Percentiles rank a stretch among this genome's conserved stretches.
Conservation (phyloP, 2,888 invertebrate species). For the Hypena proboscidalis region DNA sequence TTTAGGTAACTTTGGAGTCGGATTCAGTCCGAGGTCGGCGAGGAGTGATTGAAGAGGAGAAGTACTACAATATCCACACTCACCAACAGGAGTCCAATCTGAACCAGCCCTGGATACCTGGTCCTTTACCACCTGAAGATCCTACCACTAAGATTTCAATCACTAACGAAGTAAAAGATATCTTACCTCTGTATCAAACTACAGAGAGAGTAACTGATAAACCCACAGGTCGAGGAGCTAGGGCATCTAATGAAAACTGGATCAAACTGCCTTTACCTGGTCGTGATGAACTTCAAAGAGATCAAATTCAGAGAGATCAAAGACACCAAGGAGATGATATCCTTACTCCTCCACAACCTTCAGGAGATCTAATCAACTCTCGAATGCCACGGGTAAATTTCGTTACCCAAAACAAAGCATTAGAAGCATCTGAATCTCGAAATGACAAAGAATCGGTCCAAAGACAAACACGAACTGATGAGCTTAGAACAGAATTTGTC, state of each 20-base stretch:
- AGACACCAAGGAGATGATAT: constrained; percentile 64
- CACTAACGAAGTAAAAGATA: constrained; percentile 66
- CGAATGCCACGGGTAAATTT: constrained; percentile 88
- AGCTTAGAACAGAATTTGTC: constrained; percentile 77
- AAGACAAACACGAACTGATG: constrained; percentile 70
- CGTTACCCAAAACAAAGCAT: constrained; percentile 86
- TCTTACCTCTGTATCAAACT: constrained; percentile 64
- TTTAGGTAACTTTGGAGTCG: constrained; percentile 58
- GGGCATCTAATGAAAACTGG: constrained; percentile 87
- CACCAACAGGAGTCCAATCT: constrained; percentile 57
- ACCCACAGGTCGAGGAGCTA: constrained; percentile 85
- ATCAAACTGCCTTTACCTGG: constrained; percentile 84
- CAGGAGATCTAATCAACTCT: constrained; percentile 83
- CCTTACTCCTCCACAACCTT: constrained; percentile 82
- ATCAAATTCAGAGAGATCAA: constrained; percentile 34
- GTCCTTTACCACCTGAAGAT: constrained; percentile 68
- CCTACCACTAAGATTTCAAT: constrained; percentile 75
- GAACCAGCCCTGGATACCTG: constrained; percentile 74
- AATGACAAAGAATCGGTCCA: constrained; percentile 80
- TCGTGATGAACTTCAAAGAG: constrained; percentile 54
- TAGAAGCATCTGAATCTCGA: constrained; percentile 80
- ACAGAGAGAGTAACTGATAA: constrained; percentile 78
- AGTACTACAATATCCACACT: constrained; percentile 69
- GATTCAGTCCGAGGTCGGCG: constrained; percentile 68
- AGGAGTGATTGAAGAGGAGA: constrained; percentile 80